These are phyloP conservation scores for Temnothorax longispinosus DNA, from an alignment of 1,140 invertebrate species.

Conservation along the genomic window DNA sequence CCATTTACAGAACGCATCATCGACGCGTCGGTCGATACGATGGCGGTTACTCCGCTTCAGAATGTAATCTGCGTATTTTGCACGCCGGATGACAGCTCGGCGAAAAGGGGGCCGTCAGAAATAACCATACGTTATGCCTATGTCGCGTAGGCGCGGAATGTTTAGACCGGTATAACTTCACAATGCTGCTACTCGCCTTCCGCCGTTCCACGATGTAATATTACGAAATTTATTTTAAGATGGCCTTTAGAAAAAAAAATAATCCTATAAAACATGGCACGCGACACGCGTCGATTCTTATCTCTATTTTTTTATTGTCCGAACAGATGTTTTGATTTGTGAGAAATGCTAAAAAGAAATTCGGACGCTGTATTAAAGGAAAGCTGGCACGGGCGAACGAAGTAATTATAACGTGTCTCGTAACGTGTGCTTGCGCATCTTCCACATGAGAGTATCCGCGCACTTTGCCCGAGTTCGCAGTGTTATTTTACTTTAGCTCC, in stretches of 20 bases:
- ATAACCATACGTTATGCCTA: constrained; percentile 37
- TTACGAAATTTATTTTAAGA: constrained; percentile 37
- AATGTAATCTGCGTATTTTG: constrained; percentile 54
- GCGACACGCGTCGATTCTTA: too few relatives aligned
- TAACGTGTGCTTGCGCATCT: neutral
- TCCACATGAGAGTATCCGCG: neutral
- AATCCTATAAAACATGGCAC: neutral
- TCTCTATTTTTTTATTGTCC: neutral
- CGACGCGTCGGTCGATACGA: constrained; percentile 46
- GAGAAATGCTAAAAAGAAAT: neutral
- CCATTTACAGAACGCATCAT: constrained; percentile 54
- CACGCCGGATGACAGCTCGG: constrained; percentile 32
- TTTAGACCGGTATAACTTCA: constrained; percentile 18
- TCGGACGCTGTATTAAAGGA: neutral
- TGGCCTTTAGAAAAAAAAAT: neutral
- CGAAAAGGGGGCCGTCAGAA: constrained; percentile 41
- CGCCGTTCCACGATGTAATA: constrained; percentile 21
- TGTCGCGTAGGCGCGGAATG: constrained; percentile 33
- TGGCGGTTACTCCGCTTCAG: constrained; percentile 32
- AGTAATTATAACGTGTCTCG: constrained; percentile 29
- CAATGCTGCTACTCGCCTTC: constrained; percentile 2
- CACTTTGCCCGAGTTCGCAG: constrained; percentile 18
- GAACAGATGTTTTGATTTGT: neutral
- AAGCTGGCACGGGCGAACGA: neutral
- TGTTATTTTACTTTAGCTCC: constrained; percentile 53